A percentile compares a stretch with the other conserved stretches of the same genome.
Evolutionary conservation across 2,797 vertebrate species (phyloP).

Genomic region (Heterohyrax brucei): DNA sequence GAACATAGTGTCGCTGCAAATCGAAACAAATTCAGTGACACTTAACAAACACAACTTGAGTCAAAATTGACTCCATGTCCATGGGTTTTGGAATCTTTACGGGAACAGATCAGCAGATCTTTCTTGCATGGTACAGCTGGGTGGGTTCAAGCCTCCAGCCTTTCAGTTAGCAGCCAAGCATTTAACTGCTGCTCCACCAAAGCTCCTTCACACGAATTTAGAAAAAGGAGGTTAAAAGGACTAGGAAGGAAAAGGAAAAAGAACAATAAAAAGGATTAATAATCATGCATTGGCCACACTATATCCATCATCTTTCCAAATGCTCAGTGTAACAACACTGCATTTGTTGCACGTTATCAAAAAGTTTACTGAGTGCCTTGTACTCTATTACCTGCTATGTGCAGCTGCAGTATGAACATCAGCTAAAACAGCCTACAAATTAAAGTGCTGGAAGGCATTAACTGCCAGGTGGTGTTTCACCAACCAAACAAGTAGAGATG

Average conservation of each 20-base stretch:
- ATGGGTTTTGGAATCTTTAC: neutral
- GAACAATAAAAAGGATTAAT: neutral
- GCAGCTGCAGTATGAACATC: conserved; percentile 16
- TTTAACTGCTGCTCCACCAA: neutral
- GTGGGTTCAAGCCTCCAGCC: neutral
- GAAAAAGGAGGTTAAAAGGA: neutral
- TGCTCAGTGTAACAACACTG: neutral
- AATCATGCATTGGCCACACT: neutral
- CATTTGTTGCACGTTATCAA: neutral
- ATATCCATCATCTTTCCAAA: conserved; percentile 3
- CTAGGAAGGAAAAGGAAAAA: neutral
- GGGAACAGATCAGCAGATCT: neutral
- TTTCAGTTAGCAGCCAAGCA: neutral
- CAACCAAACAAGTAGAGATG: conserved; percentile 53
- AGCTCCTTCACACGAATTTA: neutral
- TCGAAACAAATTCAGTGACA: too few species aligned
- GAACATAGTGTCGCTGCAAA: neutral
- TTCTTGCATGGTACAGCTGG: neutral
- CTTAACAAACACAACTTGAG: too few species aligned
- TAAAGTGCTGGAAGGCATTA: neutral
- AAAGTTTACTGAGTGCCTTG: conserved; percentile 30
- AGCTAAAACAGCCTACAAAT: conserved; percentile 8
- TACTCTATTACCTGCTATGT: neutral
- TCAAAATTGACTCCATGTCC: too few species aligned
- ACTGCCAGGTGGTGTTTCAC: conserved; percentile 46